Evolutionary conservation across 1,140 invertebrate genomes (phyloP).

Genomic region (Ceratina japonica): DNA sequence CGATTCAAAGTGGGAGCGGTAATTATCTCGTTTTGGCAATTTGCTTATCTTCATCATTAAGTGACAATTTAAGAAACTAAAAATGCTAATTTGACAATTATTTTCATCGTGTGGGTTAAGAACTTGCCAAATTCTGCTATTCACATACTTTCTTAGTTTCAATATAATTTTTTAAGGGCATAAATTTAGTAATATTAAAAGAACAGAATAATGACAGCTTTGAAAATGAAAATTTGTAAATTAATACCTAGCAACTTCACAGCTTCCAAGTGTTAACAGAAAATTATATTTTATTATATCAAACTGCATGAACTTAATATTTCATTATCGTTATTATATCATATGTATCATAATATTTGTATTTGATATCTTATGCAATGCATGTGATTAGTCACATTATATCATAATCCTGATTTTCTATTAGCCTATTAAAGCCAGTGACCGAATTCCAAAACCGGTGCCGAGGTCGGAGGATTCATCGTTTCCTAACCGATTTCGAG

Average conservation of each 20-base stretch:
- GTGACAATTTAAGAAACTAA: too few species aligned
- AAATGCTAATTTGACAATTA: too few species aligned
- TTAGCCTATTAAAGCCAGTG: background rate
- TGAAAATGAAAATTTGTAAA: too few species aligned
- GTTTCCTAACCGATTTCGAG: conserved; percentile 24
- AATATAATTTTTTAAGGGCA: too few species aligned
- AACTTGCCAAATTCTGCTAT: too few species aligned
- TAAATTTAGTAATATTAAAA: too few species aligned
- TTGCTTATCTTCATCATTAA: too few species aligned
- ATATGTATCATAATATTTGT: background rate
- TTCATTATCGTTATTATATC: background rate
- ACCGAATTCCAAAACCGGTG: background rate
- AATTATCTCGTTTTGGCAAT: background rate
- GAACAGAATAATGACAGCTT: too few species aligned
- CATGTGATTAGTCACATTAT: background rate
- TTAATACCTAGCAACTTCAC: too few species aligned
- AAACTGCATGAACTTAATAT: background rate
- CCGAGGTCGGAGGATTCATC: background rate
- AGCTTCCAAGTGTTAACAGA: too few species aligned
- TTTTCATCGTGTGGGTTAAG: too few species aligned
- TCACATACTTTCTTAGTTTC: too few species aligned
- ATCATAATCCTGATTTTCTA: background rate
- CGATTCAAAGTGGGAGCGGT: background rate
- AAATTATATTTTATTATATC: background rate
- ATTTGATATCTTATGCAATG: background rate